Conservation (phyloP, 2,888 invertebrate species). For the Zelleria hepariella region DNA sequence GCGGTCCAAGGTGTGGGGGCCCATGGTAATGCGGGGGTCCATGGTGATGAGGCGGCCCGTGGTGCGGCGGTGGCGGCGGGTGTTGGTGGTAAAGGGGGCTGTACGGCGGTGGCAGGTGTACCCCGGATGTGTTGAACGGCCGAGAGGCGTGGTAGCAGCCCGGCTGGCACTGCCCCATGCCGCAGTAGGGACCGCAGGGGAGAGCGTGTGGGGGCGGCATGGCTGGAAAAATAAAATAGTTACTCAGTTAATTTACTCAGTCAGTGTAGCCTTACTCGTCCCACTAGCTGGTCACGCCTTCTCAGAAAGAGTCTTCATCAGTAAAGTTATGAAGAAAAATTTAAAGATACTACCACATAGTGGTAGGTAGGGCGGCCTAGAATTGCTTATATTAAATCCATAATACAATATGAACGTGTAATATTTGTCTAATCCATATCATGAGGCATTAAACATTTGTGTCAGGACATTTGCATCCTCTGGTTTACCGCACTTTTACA, state of each 20-base stretch:
- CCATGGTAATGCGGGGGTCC: slow-evolving; percentile 11
- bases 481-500: no score
- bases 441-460: no score
- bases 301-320: no score
- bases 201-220: slow-evolving; percentile 46
- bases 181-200: slow-evolving; percentile 47
- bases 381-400: no score
- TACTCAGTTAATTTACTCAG: not conserved
- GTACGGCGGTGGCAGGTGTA: slow-evolving; percentile 11
- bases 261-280: no score
- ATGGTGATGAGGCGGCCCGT: not conserved
- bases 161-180: slow-evolving; percentile 36
- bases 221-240: slow-evolving; percentile 23
- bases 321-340: no score
- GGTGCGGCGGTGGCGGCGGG: not conserved
- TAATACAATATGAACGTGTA: no score
- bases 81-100: slow-evolving; percentile 3
- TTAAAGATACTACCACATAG: no score
- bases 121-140: slow-evolving; percentile 10
- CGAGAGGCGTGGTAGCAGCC: slow-evolving; percentile 31
- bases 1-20: slow-evolving; percentile 8
- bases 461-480: no score
- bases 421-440: no score
- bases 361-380: no score
- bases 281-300: no score